phyloP scores from a whole-genome alignment of 2,888 invertebrate genomes.

The Catotricha subobsoleta region DNA sequence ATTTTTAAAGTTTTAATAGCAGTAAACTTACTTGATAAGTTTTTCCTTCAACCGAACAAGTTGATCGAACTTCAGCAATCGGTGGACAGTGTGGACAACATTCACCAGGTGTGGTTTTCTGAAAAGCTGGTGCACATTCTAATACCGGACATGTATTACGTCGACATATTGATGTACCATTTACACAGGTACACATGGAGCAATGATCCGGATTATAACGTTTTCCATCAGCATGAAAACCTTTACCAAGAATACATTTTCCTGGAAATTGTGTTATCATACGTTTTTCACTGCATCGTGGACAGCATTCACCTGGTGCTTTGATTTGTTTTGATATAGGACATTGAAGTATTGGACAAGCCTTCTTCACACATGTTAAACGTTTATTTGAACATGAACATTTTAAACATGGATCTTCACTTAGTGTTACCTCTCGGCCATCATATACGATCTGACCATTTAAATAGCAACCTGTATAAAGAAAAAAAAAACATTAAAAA shows the following conservation, averaged over 20 bases:
- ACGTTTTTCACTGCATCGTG: conserved; percentile 23
- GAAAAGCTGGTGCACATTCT: conserved; percentile 60
- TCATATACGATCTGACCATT: conserved; percentile 68
- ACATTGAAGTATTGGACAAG: conserved; percentile 81
- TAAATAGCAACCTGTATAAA: conserved; percentile 52
- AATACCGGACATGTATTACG: conserved; percentile 77
- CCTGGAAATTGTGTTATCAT: conserved; percentile 22
- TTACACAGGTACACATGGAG: conserved; percentile 66
- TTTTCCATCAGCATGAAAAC: conserved; percentile 42
- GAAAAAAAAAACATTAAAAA: conserved; percentile 9
- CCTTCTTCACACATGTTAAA: conserved; percentile 63
- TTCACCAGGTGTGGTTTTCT: conserved; percentile 42
- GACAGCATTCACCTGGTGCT: conserved; percentile 66
- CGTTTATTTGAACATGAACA: conserved; percentile 57
- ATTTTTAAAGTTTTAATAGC: too few relatives aligned
- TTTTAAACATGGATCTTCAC: conserved; percentile 72
- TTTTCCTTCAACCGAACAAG: conserved; percentile 39
- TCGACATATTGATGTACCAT: conserved; percentile 62
- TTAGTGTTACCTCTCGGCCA: conserved; percentile 60
- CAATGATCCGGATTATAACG: conserved; percentile 55
- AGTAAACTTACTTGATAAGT: conserved; percentile 33
- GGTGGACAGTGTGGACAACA: conserved; percentile 65
- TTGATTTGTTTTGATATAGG: conserved; percentile 46
- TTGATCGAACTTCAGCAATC: conserved; percentile 43
- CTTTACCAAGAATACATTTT: conserved; percentile 52